A percentile compares a stretch with the other conserved stretches of the same genome.
Conservation (phyloP, 2,113 vertebrate genomes). For the Zapus hudsonius region DNA sequence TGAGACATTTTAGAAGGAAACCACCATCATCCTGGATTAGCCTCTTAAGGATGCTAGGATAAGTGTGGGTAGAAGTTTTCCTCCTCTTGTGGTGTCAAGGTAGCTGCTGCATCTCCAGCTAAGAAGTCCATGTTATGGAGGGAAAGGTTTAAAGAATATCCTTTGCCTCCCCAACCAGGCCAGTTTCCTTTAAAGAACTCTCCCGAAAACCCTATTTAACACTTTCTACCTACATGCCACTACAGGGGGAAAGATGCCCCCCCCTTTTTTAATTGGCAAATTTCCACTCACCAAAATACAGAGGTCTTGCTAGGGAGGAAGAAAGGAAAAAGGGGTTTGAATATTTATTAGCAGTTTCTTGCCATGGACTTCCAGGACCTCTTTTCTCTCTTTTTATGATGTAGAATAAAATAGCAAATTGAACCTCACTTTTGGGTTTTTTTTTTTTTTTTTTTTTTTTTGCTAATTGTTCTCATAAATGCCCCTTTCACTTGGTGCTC, state of each 20-base stretch:
- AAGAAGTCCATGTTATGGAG: not conserved
- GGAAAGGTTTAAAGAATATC: not conserved
- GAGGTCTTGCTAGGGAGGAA: constrained; percentile 37
- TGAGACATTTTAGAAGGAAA: not conserved
- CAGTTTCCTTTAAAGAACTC: not conserved
- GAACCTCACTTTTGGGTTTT: not conserved
- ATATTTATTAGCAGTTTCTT: constrained; percentile 63
- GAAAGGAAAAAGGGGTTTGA: constrained; percentile 41
- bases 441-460: too few relatives aligned
- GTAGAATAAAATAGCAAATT: constrained; percentile 47
- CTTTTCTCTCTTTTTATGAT: constrained; percentile 8
- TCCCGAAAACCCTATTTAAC: not conserved
- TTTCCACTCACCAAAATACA: constrained; percentile 15
- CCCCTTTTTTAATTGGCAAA: not conserved
- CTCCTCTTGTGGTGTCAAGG: constrained; percentile 14
- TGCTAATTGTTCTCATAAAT: constrained; percentile 21
- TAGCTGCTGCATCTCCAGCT: not conserved
- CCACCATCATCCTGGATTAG: not conserved
- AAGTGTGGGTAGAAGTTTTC: not conserved
- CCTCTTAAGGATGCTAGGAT: not conserved
- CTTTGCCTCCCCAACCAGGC: not conserved
- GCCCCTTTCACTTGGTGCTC: not conserved
- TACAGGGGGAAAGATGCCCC: not conserved
- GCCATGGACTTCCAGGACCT: not conserved
- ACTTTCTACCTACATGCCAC: not conserved